Percentiles rank a stretch among this genome's conserved stretches.
phyloP scores from a whole-genome alignment of 1,140 invertebrate species.

The Heterodera carotae region DNA sequence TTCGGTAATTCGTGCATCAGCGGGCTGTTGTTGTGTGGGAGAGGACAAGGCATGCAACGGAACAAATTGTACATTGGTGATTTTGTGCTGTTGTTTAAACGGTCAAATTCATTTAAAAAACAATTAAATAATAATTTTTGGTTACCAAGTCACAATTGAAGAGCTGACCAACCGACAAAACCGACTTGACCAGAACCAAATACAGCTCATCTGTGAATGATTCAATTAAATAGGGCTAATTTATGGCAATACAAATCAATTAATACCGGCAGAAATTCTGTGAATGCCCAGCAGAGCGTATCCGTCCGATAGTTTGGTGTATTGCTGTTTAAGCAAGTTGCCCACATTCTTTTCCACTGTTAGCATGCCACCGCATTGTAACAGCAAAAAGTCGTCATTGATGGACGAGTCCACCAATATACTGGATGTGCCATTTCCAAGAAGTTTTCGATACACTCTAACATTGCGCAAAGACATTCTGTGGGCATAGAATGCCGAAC shows the following conservation, averaged over 20 bases:
- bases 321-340: slow-evolving; percentile 46
- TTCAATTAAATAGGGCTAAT: slow-evolving; percentile 24
- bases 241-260: slow-evolving; percentile 7
- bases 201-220: slow-evolving; percentile 53
- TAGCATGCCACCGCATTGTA: slow-evolving; percentile 53
- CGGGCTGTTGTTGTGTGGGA: slow-evolving; percentile 41
- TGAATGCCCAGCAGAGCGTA: slow-evolving; percentile 62
- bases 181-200: slow-evolving; percentile 57
- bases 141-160: slow-evolving; percentile 52
- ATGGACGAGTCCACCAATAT: slow-evolving; percentile 48
- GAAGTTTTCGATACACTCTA: slow-evolving; percentile 50
- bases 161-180: slow-evolving; percentile 63
- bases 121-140: background rate
- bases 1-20: slow-evolving; percentile 57
- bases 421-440: slow-evolving; percentile 29
- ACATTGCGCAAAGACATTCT: slow-evolving; percentile 51
- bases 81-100: slow-evolving; percentile 54
- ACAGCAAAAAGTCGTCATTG: slow-evolving; percentile 42
- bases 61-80: slow-evolving; percentile 59
- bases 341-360: slow-evolving; percentile 34
- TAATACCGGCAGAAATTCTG: slow-evolving; percentile 38
- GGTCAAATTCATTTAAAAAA: background rate
- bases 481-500: background rate
- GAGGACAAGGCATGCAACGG: slow-evolving; percentile 34
- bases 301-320: slow-evolving; percentile 59